These are phyloP conservation scores for Sarcophaga bullata DNA, from an alignment of 1,140 invertebrate genomes.

Conservation along the genomic window DNA sequence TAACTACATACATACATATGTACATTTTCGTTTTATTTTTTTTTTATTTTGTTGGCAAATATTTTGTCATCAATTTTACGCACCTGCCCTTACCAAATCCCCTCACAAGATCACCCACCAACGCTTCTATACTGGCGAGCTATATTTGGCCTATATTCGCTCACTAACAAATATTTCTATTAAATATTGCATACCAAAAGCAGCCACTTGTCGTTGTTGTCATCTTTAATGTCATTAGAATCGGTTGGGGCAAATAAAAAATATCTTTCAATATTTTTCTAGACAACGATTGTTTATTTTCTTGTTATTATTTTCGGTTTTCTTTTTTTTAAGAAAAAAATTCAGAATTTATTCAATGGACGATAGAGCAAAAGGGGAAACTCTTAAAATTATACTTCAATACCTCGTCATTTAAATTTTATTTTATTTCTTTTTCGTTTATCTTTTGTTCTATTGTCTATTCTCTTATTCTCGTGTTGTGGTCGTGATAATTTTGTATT, in stretches of 20 bases:
- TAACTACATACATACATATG: background rate
- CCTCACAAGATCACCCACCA: background rate
- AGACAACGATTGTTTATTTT: background rate
- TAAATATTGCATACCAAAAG: background rate
- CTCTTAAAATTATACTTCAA: background rate
- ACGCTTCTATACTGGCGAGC: too few species aligned
- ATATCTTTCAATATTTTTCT: background rate
- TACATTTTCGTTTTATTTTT: background rate
- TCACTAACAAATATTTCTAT: background rate
- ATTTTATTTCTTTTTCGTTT: background rate
- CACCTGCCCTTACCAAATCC: background rate
- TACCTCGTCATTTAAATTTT: background rate
- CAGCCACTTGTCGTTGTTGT: conserved; percentile 16
- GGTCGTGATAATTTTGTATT: background rate
- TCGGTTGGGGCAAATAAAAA: background rate
- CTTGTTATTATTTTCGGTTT: background rate
- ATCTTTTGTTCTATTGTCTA: background rate
- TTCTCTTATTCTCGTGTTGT: too few species aligned
- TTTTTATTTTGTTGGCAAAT: background rate
- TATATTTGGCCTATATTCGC: background rate
- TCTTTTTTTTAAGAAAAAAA: too few species aligned
- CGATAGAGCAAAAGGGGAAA: background rate
- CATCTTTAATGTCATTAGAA: background rate
- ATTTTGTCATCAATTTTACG: conserved; percentile 13
- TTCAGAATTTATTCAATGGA: too few species aligned